phyloP scores from a whole-genome alignment of 2,797 vertebrate genomes.

The Microctenopoma steveboyesi region DNA sequence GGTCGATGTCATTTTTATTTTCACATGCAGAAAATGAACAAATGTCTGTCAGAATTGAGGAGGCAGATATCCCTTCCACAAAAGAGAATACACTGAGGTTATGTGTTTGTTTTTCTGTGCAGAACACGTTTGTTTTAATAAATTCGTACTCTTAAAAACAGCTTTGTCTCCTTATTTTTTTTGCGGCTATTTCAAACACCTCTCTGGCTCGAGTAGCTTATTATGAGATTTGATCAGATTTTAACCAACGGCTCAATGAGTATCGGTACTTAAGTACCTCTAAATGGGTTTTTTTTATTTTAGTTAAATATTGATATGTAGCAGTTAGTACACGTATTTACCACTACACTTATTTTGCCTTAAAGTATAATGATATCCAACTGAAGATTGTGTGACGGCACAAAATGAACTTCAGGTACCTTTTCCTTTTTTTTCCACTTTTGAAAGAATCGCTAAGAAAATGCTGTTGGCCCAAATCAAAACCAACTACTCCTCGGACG shows the following conservation, averaged over 20 bases:
- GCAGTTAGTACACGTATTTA: not conserved
- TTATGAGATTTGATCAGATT: not conserved
- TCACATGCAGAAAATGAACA: not conserved
- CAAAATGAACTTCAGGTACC: slow-evolving; percentile 73
- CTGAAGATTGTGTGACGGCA: slow-evolving; percentile 52
- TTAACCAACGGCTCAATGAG: not conserved
- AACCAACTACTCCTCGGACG: slow-evolving; percentile 90
- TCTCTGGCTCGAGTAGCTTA: not conserved
- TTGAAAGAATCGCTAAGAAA: slow-evolving; percentile 98
- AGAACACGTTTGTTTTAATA: slow-evolving; percentile 75
- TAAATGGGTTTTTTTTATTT: not conserved
- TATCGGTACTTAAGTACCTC: not conserved
- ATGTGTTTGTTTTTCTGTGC: slow-evolving; percentile 57
- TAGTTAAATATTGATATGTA: not conserved
- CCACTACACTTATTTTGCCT: too few relatives aligned
- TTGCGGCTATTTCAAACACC: not conserved
- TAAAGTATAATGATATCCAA: slow-evolving; percentile 21
- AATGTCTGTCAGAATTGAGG: not conserved
- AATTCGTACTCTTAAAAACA: slow-evolving; percentile 71
- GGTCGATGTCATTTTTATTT: slow-evolving; percentile 8
- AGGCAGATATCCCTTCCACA: not conserved
- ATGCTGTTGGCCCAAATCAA: slow-evolving; percentile 98
- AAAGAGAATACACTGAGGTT: slow-evolving; percentile 8
- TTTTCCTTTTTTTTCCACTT: slow-evolving; percentile 79
- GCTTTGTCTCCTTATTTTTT: slow-evolving; percentile 60